A percentile compares a stretch with the other conserved stretches of the same genome.
These are phyloP conservation scores for Drosophila cognata DNA, from an alignment of 2,888 invertebrate genomes.

Conservation along the genomic window DNA sequence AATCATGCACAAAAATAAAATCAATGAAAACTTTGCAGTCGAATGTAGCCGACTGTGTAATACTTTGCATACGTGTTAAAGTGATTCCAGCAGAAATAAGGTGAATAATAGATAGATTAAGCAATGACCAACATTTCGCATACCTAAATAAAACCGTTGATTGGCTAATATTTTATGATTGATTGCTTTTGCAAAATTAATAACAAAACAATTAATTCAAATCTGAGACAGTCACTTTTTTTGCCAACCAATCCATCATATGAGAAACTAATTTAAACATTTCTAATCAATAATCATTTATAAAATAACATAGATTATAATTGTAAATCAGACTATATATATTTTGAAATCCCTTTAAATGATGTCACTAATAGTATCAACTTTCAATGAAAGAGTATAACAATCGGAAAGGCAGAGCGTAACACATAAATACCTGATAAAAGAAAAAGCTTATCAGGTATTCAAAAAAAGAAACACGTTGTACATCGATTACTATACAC, in stretches of 20 bases:
- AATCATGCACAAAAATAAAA: constrained; percentile 57
- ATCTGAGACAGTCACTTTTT: not conserved
- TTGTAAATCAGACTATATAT: not conserved
- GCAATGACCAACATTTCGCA: not conserved
- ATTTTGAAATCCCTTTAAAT: not conserved
- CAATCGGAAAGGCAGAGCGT: not conserved
- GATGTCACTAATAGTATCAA: no score
- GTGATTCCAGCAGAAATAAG: not conserved
- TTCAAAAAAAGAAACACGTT: constrained; percentile 30
- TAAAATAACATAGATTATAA: not conserved
- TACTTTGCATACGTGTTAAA: not conserved
- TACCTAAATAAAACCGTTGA: not conserved
- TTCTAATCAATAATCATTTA: not conserved
- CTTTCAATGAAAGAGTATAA: not conserved
- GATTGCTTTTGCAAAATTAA: not conserved
- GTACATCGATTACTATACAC: constrained; percentile 21
- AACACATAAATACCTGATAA: constrained; percentile 42
- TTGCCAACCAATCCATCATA: not conserved
- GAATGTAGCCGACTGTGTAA: no score
- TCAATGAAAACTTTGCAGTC: not conserved
- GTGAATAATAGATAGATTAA: rapidly evolving
- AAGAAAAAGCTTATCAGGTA: constrained; percentile 48
- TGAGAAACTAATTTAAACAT: no score
- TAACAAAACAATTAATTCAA: not conserved
- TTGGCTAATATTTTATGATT: not conserved